Conservation (phyloP, 2,113 vertebrate genomes). For the Struthidea cinerea region DNA sequence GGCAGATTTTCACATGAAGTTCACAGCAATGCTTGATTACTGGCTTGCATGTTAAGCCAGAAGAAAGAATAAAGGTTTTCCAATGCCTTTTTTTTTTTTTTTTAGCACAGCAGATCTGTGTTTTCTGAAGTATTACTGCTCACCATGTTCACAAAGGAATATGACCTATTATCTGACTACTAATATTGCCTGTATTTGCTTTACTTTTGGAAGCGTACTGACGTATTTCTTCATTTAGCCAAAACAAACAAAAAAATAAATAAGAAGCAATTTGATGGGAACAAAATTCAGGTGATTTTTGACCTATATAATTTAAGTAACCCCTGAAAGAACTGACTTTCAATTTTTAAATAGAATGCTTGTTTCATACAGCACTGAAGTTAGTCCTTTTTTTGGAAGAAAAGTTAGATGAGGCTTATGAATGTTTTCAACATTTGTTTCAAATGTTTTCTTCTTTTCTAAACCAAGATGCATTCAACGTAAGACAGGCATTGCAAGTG, state of each 20-base stretch:
- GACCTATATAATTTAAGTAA: neutral
- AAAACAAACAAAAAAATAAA: neutral
- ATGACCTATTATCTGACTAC: neutral
- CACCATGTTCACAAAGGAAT: neutral
- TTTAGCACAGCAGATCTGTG: neutral
- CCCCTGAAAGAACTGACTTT: neutral
- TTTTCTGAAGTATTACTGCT: neutral
- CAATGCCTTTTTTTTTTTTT: neutral
- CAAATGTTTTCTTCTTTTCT: neutral
- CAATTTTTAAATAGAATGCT: neutral
- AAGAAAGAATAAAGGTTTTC: neutral
- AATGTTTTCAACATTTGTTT: neutral
- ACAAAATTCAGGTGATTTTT: slow-evolving; percentile 7
- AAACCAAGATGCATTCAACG: neutral
- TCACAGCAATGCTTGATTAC: neutral
- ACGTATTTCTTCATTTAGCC: neutral
- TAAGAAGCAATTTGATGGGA: neutral
- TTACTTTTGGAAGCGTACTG: neutral
- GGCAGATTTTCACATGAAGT: neutral
- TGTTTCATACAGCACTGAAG: neutral
- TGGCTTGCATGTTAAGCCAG: neutral
- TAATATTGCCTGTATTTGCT: neutral
- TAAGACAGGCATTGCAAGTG: neutral
- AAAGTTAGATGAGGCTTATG: neutral
- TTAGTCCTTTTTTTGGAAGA: neutral